phyloP scores from a whole-genome alignment of 1,140 invertebrate species.

The Zaprionus inermis region DNA sequence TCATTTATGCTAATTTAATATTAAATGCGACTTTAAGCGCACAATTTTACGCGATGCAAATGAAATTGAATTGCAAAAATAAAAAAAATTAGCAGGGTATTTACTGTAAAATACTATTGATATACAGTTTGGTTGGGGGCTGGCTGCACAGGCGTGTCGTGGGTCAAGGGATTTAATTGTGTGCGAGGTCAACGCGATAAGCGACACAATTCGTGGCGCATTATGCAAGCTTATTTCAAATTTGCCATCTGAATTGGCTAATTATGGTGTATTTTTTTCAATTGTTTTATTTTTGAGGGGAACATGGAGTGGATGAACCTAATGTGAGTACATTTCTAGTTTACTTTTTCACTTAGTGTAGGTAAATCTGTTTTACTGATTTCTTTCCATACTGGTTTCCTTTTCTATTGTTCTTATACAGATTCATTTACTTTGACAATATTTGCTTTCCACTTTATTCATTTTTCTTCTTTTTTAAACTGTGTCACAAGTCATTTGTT shows the following conservation, averaged over 20 bases:
- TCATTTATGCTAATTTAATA: conserved; percentile 47
- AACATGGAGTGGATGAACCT: too few relatives aligned
- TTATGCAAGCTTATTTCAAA: conserved; percentile 2
- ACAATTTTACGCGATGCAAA: conserved; percentile 30
- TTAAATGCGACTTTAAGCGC: conserved; percentile 23
- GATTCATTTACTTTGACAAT: neutral
- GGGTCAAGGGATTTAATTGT: conserved; percentile 1
- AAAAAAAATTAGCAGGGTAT: conserved; percentile 12
- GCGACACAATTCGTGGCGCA: neutral
- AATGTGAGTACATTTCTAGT: neutral
- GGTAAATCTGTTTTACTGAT: neutral
- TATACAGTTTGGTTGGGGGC: neutral
- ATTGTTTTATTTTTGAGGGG: neutral
- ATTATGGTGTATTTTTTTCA: neutral
- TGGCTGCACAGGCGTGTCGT: neutral
- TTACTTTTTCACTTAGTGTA: neutral
- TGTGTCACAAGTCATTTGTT: conserved; percentile 24
- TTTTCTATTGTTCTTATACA: neutral
- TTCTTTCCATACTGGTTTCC: neutral
- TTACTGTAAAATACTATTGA: conserved; percentile 17
- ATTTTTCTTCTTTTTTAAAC: neutral
- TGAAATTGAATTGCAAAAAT: conserved; percentile 42
- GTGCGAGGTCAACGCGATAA: neutral
- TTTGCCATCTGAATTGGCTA: neutral
- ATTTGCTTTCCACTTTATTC: neutral